Evolutionary conservation across 2,888 invertebrate species (phyloP), one percentile per base, ranked within the genome.

Genomic region (Teleiodes luculella): DNA sequence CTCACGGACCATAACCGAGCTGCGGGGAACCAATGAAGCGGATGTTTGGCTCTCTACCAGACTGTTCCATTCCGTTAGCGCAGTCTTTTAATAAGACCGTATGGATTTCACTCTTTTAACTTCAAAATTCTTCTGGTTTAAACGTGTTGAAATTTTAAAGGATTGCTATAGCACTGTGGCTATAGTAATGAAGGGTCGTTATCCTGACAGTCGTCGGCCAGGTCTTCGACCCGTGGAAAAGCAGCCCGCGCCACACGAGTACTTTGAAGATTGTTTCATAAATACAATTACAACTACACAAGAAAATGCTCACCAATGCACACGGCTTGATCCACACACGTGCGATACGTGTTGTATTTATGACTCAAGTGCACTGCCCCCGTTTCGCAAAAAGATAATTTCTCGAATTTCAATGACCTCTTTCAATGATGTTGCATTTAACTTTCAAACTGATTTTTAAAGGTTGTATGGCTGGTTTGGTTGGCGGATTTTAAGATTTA

Each of bases 291-390:
- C 6, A 3, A 24, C 33, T 53, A 41, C 16, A 50, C 31, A 39
- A 24, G 20, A 20, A 31, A 56, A 37, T 43, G 18, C 30, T 31
- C 52, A 33, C 54, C 33, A 33, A 31, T 49, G 62, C 62, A 62
- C 66, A 55, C 60, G 73, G 73, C 66, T 70, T 70, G 67, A 77
- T 78, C 72, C 70, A 47, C 24, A 66, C 63, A n/a, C 24, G 6
- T 24, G 6, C 24, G 67, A 68, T 66, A 72, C 68, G 68, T 65
- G 67, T 66, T 66, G 70, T 24, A 6, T 24, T 3, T 74, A 66
- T 70, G 70, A 71, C 66, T 74, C 73, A 76, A 81, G 78, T 76
- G 70, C 77, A 76, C 60, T 71, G 80, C 70, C 76, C 79, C 68
- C 69, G 64, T 71, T 81, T 68, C 60, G 65, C 60, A 63, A 24